A percentile compares a stretch with the other conserved stretches of the same genome.
phyloP scores from a whole-genome alignment of 1,140 invertebrate species.

The Zaprionus tsacasi region DNA sequence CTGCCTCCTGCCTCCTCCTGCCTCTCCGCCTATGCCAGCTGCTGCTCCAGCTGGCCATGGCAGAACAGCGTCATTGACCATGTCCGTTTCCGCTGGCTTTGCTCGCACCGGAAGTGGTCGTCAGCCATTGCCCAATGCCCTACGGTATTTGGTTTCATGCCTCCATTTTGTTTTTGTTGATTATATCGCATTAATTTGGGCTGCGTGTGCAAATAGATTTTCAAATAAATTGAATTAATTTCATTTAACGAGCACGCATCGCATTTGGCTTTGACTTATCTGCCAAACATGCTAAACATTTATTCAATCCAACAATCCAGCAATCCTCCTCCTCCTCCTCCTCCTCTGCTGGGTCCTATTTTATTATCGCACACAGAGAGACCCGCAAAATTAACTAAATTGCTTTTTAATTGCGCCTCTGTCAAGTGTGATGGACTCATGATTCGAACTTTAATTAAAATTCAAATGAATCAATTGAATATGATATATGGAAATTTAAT shows the following conservation, averaged over 20 bases:
- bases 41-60: neutral
- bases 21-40: neutral
- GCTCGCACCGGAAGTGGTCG: conserved; percentile 54
- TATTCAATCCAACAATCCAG: conserved; percentile 12
- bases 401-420: conserved; percentile 73
- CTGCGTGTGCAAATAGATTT: conserved; percentile 80
- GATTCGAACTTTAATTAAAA: conserved; percentile 66
- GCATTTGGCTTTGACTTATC: conserved; percentile 66
- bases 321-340: neutral
- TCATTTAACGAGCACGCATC: conserved; percentile 61
- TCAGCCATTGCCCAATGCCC: conserved; percentile 29
- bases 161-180: conserved; percentile 21
- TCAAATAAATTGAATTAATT: conserved; percentile 80
- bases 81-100: conserved; percentile 64
- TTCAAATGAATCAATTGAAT: conserved; percentile 17
- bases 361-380: conserved; percentile 13
- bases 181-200: conserved; percentile 75
- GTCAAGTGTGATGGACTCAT: conserved; percentile 50
- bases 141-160: conserved; percentile 8
- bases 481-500: neutral
- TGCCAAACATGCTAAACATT: conserved; percentile 54
- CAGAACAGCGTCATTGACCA: conserved; percentile 56
- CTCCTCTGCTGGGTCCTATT: conserved; percentile 12
- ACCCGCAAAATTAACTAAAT: conserved; percentile 69
- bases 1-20: neutral